Evolutionary conservation across 1,140 invertebrate genomes (phyloP).

Genomic region (Drosophila prosaltans): DNA sequence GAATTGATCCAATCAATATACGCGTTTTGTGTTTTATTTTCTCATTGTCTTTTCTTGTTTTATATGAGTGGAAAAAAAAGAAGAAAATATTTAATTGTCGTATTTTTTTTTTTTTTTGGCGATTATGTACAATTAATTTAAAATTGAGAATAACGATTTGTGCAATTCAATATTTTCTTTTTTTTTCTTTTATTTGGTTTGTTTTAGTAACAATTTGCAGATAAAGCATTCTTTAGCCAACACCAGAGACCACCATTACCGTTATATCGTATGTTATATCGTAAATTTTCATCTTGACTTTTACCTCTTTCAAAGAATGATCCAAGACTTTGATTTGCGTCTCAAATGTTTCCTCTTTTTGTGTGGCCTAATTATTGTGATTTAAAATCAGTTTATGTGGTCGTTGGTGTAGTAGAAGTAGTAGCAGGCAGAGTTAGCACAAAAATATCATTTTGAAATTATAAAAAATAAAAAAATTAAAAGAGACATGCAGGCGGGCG

Average conservation of each 20-base stretch:
- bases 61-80: conserved; percentile 36
- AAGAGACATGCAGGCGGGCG: neutral
- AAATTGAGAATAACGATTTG: conserved; percentile 83
- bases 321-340: conserved; percentile 96
- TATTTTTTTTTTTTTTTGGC: conserved; percentile 23
- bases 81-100: conserved; percentile 80
- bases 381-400: neutral
- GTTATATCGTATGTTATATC: neutral
- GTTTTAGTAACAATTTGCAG: conserved; percentile 20
- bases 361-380: conserved; percentile 89
- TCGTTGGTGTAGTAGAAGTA: neutral
- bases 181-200: conserved; percentile 35
- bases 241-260: conserved; percentile 46
- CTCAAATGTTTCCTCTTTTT: conserved; percentile 98
- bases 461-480: neutral
- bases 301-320: conserved; percentile 97
- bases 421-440: neutral
- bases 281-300: conserved; percentile 1
- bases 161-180: conserved; percentile 83
- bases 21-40: conserved; percentile 32
- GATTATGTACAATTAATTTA: conserved; percentile 79
- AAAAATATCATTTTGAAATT: neutral
- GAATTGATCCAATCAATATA: neutral
- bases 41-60: conserved; percentile 20
- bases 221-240: conserved; percentile 38